phyloP scores from a whole-genome alignment of 2,888 invertebrate species.

The Bedellia somnulentella region DNA sequence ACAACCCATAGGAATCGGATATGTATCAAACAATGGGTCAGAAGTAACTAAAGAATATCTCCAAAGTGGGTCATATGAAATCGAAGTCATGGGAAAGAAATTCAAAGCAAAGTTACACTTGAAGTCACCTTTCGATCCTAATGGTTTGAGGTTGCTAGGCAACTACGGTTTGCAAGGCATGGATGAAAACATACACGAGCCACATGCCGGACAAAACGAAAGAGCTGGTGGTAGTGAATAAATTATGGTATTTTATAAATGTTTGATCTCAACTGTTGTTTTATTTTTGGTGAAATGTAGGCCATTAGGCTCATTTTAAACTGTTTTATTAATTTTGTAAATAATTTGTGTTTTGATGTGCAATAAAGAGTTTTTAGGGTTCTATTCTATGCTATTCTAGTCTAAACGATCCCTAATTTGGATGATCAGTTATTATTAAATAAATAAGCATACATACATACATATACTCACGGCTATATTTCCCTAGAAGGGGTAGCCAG shows the following conservation, averaged over 20 bases:
- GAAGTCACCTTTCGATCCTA: slow-evolving; percentile 82
- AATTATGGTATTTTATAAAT: slow-evolving; percentile 14
- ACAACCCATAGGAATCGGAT: slow-evolving; percentile 62
- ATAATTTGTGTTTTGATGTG: too few relatives aligned
- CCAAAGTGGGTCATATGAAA: slow-evolving; percentile 71
- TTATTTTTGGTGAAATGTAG: too few relatives aligned
- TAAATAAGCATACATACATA: too few relatives aligned
- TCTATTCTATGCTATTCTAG: too few relatives aligned
- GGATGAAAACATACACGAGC: slow-evolving; percentile 44
- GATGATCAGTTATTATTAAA: too few relatives aligned
- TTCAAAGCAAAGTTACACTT: slow-evolving; percentile 71
- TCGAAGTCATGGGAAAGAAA: slow-evolving; percentile 77
- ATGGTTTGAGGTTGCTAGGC: slow-evolving; percentile 72
- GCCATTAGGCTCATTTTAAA: too few relatives aligned
- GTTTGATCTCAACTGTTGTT: slow-evolving; percentile 3
- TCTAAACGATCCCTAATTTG: too few relatives aligned
- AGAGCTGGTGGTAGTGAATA: slow-evolving; percentile 51
- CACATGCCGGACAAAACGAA: slow-evolving; percentile 48
- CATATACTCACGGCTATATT: too few relatives aligned
- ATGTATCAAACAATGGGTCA: slow-evolving; percentile 61
- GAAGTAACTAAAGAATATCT: slow-evolving; percentile 68
- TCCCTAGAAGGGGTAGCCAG: too few relatives aligned
- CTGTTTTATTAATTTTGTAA: too few relatives aligned
- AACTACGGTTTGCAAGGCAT: slow-evolving; percentile 54
- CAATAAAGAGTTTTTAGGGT: too few relatives aligned